Evolutionary conservation across 2,888 invertebrate species (phyloP).

Genomic region (Panorpa germanica): DNA sequence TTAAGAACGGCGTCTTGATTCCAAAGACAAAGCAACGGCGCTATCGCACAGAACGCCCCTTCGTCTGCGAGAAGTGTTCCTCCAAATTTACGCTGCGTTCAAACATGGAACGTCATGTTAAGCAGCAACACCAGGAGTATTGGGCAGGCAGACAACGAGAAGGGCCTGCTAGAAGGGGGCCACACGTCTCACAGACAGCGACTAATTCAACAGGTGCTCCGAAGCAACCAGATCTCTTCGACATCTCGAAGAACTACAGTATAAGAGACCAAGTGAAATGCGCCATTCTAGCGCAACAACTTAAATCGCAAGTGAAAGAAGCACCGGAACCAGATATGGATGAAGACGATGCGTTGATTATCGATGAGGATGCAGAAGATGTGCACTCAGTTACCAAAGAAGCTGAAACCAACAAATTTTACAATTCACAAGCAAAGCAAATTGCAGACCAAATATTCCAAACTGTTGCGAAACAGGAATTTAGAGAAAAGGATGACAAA

Average conservation of each 20-base stretch:
- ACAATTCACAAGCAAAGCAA: conserved; percentile 28
- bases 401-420: conserved; percentile 18
- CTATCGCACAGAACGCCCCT: conserved; percentile 78
- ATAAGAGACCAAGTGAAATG: conserved; percentile 52
- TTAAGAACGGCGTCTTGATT: conserved; percentile 77
- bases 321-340: conserved; percentile 11
- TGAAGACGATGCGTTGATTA: conserved; percentile 44
- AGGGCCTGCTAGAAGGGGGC: conserved; percentile 20
- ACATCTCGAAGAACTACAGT: conserved; percentile 20
- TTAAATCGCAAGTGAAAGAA: conserved; percentile 34
- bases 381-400: conserved; percentile 14
- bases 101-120: conserved; percentile 88
- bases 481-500: conserved; percentile 23
- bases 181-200: conserved; percentile 10
- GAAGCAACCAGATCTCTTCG: conserved; percentile 23
- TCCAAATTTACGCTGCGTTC: conserved; percentile 81
- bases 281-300: conserved; percentile 59
- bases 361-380: conserved; percentile 38
- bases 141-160: conserved; percentile 64
- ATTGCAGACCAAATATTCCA: conserved; percentile 37
- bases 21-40: conserved; percentile 82
- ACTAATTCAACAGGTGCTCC: conserved; percentile 9
- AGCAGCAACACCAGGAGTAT: conserved; percentile 81
- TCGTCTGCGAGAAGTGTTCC: conserved; percentile 78
- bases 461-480: conserved; percentile 23